These are phyloP conservation scores for Cepaea nemoralis DNA, from an alignment of 1,140 invertebrate genomes.

Conservation along the genomic window DNA sequence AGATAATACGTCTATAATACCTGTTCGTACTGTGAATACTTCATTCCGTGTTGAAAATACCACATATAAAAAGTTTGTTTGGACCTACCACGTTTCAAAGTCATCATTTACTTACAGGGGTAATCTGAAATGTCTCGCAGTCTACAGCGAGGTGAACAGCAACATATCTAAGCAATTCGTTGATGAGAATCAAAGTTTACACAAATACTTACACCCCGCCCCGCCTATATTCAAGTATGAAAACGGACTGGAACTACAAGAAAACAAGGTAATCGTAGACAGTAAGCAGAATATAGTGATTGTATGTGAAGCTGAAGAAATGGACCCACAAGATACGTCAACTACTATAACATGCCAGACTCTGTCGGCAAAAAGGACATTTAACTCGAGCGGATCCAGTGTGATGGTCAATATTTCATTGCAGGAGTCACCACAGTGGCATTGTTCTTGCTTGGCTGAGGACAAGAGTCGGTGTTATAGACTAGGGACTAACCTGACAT, in stretches of 20 bases:
- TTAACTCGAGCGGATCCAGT: not conserved
- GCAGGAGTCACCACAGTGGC: not conserved
- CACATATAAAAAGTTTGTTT: not conserved
- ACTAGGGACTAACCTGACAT: not conserved
- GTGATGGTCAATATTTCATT: not conserved
- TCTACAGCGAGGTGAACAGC: too few species aligned
- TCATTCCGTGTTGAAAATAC: not conserved
- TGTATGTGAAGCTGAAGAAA: not conserved
- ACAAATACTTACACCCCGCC: too few species aligned
- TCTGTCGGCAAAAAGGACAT: not conserved
- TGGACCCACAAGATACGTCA: not conserved
- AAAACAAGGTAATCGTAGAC: not conserved
- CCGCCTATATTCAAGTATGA: not conserved
- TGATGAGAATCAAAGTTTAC: too few species aligned
- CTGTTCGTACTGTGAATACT: not conserved
- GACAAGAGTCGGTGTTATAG: not conserved
- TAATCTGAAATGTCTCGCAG: not conserved
- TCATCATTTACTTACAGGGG: not conserved
- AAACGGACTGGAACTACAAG: not conserved
- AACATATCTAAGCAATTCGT: too few species aligned
- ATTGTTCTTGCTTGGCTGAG: not conserved
- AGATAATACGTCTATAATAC: not conserved
- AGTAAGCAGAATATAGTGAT: not conserved
- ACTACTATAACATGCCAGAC: not conserved
- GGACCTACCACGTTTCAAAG: not conserved